Evolutionary conservation across 2,113 vertebrate species (phyloP), one percentile per base, ranked within the genome.

Genomic region (Pachycephala philippinensis): DNA sequence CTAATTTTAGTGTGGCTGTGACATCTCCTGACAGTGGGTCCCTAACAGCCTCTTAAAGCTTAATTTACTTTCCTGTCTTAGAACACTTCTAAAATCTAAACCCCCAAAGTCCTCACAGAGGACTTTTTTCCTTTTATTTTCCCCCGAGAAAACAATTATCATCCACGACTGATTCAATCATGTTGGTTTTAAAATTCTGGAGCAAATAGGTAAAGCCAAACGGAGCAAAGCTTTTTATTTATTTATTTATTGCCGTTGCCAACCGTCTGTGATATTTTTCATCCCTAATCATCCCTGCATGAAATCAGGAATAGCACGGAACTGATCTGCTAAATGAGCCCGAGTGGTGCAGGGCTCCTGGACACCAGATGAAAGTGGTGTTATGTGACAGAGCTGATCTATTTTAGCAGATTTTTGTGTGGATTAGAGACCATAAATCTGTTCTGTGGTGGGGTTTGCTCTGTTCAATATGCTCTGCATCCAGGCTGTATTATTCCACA

Each of bases 321-420:
- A 47, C 76, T 63, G 84, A 94, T 95, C 86, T 66, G 89, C 78
- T 85, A 63, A 95, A 95, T 42, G 94, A 96, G 81, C 89, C 85
- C 27, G 54, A 84, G 86, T 49, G 21, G 81, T 65, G 35, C 84
- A 53, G 85, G 78, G 84, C 70, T 96, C 66, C 86, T 95, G 94
- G 92, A 81, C 91, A 61, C 77, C 86, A 63, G 90, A 83, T 95
- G 88, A 96, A 95, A 97, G 84, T 22, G 53, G 42, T 33, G 49
- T 54, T 78, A 37, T 57, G 33, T 94, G 93, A 90, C 79, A 84
- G 85, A 84, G 80, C 45, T 89, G 96, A 95, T 97, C 77, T 95
- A 65, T 96, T 95, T 94, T 56, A 95, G 88, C 75, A 89, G 91
- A 42, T 94, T 82, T 87, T 45, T 33, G 37, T 39, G 76, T 90